Evolutionary conservation across 2,888 invertebrate genomes (phyloP).

Genomic region (Apodemia mormo): DNA sequence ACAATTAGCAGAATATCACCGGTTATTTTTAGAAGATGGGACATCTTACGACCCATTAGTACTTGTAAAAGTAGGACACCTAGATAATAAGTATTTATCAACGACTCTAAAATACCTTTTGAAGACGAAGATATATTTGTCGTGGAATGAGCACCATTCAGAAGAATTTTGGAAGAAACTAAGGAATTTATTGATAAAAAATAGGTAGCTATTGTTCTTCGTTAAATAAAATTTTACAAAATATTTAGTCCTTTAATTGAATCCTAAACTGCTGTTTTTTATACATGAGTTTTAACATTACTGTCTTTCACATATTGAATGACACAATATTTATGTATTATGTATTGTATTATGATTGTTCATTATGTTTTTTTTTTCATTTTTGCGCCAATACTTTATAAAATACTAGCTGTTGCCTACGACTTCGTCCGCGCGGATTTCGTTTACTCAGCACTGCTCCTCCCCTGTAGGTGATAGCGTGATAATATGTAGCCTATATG

Average conservation of each 20-base stretch:
- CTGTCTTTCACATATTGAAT: too few species aligned
- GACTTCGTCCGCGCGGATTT: too few species aligned
- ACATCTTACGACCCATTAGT: constrained; percentile 82
- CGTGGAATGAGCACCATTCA: constrained; percentile 78
- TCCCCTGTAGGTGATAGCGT: too few species aligned
- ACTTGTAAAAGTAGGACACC: constrained; percentile 83
- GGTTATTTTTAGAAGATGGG: constrained; percentile 82
- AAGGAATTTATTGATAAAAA: constrained; percentile 51
- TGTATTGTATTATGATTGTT: too few species aligned
- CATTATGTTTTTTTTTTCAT: too few species aligned
- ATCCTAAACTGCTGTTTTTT: too few species aligned
- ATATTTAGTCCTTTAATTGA: neutral
- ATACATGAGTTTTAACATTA: too few species aligned
- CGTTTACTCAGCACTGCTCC: too few species aligned
- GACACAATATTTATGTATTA: too few species aligned
- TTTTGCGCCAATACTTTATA: too few species aligned
- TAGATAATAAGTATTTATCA: constrained; percentile 78
- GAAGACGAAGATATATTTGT: constrained; percentile 84
- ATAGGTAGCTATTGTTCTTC: constrained; percentile 28
- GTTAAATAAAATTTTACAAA: neutral
- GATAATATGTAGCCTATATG: too few species aligned
- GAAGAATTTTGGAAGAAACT: constrained; percentile 71
- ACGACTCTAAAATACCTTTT: constrained; percentile 83
- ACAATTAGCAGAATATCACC: constrained; percentile 84
- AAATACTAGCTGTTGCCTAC: too few species aligned